Percentiles rank a stretch among this genome's conserved stretches.
Conservation (phyloP, 2,888 invertebrate genomes). For the Ochropleura plecta region DNA sequence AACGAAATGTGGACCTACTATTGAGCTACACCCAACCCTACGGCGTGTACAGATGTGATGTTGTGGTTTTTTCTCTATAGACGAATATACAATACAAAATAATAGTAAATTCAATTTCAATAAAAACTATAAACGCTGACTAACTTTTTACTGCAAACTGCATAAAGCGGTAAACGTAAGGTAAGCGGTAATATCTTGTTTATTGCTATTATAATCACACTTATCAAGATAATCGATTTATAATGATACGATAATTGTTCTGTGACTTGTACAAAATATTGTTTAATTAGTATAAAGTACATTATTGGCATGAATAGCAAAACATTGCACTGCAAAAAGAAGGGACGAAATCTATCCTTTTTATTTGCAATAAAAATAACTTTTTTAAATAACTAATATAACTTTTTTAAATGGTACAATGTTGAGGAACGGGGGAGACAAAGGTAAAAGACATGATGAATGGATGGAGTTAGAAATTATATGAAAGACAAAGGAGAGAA, state of each 20-base stretch:
- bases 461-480: not conserved
- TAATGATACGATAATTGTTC: not conserved
- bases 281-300: not conserved
- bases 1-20: too few species aligned
- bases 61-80: not conserved
- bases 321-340: not conserved
- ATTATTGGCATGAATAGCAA: not conserved
- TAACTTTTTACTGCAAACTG: not conserved
- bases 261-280: slow-evolving; percentile 2
- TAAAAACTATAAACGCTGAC: not conserved
- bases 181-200: slow-evolving; percentile 15
- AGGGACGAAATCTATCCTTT: not conserved
- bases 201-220: slow-evolving; percentile 20
- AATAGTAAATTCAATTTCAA: not conserved
- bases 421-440: not conserved
- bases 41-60: not conserved
- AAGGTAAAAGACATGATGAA: not conserved
- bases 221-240: slow-evolving; percentile 23
- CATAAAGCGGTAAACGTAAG: not conserved
- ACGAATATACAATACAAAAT: not conserved
- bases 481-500: not conserved
- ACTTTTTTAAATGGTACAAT: not conserved
- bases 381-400: not conserved
- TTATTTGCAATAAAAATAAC: too few species aligned
- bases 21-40: not conserved